A percentile compares a stretch with the other conserved stretches of the same genome.
phyloP scores from a whole-genome alignment of 2,888 invertebrate species.

The Fragum whitleyi region DNA sequence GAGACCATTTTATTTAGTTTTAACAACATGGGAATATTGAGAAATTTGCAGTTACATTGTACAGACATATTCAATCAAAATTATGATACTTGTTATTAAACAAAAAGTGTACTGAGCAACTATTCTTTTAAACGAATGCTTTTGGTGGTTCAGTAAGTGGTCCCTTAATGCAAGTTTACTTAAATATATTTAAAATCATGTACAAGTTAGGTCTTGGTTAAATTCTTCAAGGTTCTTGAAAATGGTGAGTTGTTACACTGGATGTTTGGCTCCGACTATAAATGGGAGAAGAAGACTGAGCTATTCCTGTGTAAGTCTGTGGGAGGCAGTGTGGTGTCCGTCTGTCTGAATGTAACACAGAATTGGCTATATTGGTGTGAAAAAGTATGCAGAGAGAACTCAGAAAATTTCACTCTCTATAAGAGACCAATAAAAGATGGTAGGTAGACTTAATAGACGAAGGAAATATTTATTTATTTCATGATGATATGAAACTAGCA shows the following conservation, averaged over 20 bases:
- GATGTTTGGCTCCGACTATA: conserved; percentile 64
- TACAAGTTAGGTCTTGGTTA: neutral
- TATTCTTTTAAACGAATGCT: too few species aligned
- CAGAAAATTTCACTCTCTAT: conserved; percentile 55
- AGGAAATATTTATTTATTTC: too few species aligned
- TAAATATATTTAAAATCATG: too few species aligned
- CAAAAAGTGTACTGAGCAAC: too few species aligned
- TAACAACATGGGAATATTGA: too few species aligned
- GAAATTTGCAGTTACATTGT: too few species aligned
- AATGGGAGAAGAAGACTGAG: conserved; percentile 63
- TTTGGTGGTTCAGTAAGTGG: too few species aligned
- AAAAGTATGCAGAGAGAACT: conserved; percentile 33
- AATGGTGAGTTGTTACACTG: conserved; percentile 71
- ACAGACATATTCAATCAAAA: too few species aligned
- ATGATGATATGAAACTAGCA: too few species aligned
- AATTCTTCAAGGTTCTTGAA: conserved; percentile 59
- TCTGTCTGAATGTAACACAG: conserved; percentile 67
- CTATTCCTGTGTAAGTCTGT: conserved; percentile 63
- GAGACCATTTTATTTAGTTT: too few species aligned
- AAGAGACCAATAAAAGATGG: conserved; percentile 63
- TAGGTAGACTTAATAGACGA: conserved; percentile 34
- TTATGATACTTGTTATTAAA: too few species aligned
- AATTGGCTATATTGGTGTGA: conserved; percentile 76
- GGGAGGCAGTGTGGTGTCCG: conserved; percentile 61
- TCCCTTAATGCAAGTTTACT: too few species aligned